Evolutionary conservation across 2,888 invertebrate species (phyloP).

Genomic region (Tipula helvola): DNA sequence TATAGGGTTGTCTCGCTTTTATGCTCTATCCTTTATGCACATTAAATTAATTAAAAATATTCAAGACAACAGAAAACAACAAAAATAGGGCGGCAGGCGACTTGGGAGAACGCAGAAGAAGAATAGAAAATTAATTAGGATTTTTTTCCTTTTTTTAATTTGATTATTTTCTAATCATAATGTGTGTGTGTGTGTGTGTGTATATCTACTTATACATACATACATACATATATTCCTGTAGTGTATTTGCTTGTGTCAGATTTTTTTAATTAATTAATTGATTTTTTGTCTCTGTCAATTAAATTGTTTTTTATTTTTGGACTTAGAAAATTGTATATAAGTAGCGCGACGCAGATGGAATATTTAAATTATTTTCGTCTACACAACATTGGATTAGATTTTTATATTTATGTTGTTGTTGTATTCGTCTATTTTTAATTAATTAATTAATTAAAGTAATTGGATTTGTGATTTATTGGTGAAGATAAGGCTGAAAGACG

Average conservation of each 20-base stretch:
- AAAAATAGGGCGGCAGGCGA: neutral
- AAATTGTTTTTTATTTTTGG: neutral
- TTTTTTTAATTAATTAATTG: neutral
- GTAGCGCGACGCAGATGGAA: neutral
- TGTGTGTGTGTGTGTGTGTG: neutral
- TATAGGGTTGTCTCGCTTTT: neutral
- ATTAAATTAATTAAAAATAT: neutral
- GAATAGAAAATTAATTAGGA: neutral
- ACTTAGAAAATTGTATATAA: neutral
- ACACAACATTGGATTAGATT: neutral
- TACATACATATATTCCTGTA: neutral
- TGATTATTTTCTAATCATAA: neutral
- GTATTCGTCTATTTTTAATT: neutral
- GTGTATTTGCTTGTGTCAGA: neutral
- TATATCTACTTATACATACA: neutral
- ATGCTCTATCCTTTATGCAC: neutral
- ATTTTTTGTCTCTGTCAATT: slow-evolving; percentile 4
- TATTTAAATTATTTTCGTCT: neutral
- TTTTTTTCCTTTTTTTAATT: neutral
- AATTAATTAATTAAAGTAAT: neutral
- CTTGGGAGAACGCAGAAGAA: neutral
- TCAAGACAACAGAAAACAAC: neutral
- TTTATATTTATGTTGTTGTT: neutral
- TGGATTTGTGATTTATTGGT: neutral
- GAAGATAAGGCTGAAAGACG: neutral